Base-by-base conservation (phyloP, 2,797 vertebrate genomes). In the Tangara arthus region DNA sequence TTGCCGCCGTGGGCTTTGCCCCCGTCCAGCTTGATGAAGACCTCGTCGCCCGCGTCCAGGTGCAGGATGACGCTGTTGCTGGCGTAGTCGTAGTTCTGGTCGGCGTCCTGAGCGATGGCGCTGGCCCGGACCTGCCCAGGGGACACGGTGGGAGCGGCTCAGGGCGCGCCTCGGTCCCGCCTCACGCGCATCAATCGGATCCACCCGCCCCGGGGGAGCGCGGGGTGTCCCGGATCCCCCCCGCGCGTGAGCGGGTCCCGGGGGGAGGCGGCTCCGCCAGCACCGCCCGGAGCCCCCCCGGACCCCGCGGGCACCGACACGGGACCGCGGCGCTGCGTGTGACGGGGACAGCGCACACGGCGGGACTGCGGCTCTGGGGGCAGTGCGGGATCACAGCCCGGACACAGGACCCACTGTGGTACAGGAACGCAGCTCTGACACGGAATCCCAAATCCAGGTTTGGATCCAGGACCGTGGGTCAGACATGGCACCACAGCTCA, bases 21-120 rank as follows among this genome's bases (percentile, higher is more conserved):
- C 26, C 99, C 99, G 5, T 99, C 99, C 87, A 99, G 98, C 97
- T 99, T 99, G 97, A 99, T 99, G 97, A 99, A 99, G 92, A 99
- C 98, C 92, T 99, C 99, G 24, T 99, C 99, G 2, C 99, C 99
- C 0, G 98, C 99, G 32, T 99, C 99, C 98, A 99, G 98, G 97
- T 99, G 99, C 94, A 99, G 98, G 97, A 99, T 99, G 96, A 99
- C 99, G 49, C 99, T 99, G 98, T 99, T 99, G 97, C 99, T 99
- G 95, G 99, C 99, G 24, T 99, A 99, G 98, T 99, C 99, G 7
- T 99, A 99, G 98, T 99, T 99, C 98, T 99, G 99, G 96, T 99
- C 99, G 0, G 99, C 99, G 2, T 99, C 99, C 97, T 99, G 99
- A 22, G 99, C 99, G 21, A 99, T 99, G 96, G 99, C 99, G 5